Base-by-base conservation (phyloP, 1,140 invertebrate species). In the Pseudomyrmex sp. region DNA sequence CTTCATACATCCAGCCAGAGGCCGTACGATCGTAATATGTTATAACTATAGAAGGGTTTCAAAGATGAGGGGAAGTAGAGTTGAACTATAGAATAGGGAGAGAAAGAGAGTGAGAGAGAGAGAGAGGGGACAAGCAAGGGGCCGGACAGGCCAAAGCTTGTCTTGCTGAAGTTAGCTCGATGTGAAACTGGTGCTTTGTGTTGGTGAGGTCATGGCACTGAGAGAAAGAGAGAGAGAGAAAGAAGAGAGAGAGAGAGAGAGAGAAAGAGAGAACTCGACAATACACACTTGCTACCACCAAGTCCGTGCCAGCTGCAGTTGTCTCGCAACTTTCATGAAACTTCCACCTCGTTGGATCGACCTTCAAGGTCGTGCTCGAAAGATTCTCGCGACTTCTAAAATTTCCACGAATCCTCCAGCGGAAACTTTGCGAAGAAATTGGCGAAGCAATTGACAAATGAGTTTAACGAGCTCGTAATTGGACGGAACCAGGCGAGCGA, bases 181-280 rank as follows among this genome's bases (percentile, higher is more conserved):
- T 58, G 54, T 66, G 50, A 84, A 84, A 84, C 48, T 72, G 52
- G 50, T 9, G 52, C 83, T 50, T 35, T 80, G 75, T 84, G 83
- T 85, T 85, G 84, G 79, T 85, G 84, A 83, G 84, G 84, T 85
- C 84, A 83, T 75, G 84, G 79, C 84, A 85, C 79, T 69, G 48
- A 58, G 50, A 79, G 74, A 46, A 59, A 46, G 79, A 54, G 74
- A 35, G 35, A 35, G 26, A 35, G 26, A 35, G 26, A 35, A 3
- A 35, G 23, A 3, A 35, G 23, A 26, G 56, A 58, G 62, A 79
- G 73, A 18, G 77, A 54, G 74, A 35, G 26, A 35, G 26, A 35
- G 26, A 35, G 26, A 35, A 0, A 35, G 35, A 35, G 35, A 35
- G 35, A 35, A 35, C 35, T 35, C 66, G 84, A 76, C 72, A 77